Conservation (phyloP, 2,113 vertebrate species). For the Cyprinus carpio region DNA sequence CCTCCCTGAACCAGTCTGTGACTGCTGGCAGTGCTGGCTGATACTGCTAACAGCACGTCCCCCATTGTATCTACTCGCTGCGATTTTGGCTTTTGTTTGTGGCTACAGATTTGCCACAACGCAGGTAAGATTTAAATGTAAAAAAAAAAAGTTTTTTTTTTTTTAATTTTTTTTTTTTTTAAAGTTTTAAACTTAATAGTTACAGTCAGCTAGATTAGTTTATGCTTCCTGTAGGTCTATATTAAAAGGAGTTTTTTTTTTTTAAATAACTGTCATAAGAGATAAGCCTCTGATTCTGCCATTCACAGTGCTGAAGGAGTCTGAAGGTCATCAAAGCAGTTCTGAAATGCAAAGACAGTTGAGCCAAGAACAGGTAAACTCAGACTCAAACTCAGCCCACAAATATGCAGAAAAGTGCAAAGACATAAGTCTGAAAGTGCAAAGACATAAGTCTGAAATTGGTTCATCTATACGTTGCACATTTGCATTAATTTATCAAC, state of each 20-base stretch:
- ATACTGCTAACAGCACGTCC: background rate
- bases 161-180: no score
- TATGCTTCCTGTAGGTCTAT: background rate
- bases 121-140: slow-evolving; percentile 18
- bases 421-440: background rate
- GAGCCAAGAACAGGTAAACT: slow-evolving; percentile 30
- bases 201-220: no score
- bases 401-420: no score
- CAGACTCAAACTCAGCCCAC: no score
- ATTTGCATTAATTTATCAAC: background rate
- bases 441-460: background rate
- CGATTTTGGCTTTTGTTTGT: background rate
- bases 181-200: no score
- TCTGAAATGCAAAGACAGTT: background rate
- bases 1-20: background rate
- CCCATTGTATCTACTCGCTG: background rate
- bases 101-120: background rate
- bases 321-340: background rate
- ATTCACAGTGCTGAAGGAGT: background rate
- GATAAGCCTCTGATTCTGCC: background rate
- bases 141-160: no score
- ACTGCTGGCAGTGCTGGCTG: slow-evolving; percentile 18
- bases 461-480: background rate
- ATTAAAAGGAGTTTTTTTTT: background rate
- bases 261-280: background rate